Conservation (phyloP, 2,113 vertebrate genomes). For the Orycteropus afer region DNA sequence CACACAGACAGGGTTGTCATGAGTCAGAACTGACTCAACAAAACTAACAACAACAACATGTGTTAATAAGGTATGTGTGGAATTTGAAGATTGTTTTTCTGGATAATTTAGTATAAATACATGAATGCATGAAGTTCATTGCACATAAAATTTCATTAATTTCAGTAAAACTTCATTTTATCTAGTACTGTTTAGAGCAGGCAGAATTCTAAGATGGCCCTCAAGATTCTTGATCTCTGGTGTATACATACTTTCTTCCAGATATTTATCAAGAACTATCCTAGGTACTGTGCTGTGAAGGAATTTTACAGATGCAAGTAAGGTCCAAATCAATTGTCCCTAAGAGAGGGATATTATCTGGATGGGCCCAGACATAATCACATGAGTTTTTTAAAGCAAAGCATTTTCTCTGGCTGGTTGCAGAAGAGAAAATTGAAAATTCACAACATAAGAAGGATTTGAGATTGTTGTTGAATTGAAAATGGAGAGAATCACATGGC, state of each 20-base stretch:
- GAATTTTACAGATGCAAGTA: neutral
- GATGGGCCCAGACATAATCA: neutral
- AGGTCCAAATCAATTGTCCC: neutral
- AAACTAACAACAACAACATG: too few species aligned
- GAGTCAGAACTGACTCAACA: too few species aligned
- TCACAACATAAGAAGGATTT: neutral
- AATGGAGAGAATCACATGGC: neutral
- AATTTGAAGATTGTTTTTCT: neutral
- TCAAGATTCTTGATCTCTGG: neutral
- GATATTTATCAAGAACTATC: neutral
- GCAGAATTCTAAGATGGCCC: neutral
- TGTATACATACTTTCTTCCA: neutral
- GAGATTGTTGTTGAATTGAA: neutral
- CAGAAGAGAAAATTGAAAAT: neutral
- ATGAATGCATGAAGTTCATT: neutral
- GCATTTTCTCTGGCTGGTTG: neutral
- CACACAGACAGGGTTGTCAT: too few species aligned
- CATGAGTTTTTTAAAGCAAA: neutral
- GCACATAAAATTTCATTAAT: too few species aligned
- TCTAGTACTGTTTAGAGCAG: neutral
- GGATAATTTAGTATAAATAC: slow-evolving; percentile 7
- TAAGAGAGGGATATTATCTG: neutral
- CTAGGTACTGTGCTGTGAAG: neutral
- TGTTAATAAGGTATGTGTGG: neutral
- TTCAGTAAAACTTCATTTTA: slow-evolving; percentile 27